These are phyloP conservation scores for Macrosiphum euphorbiae DNA, from an alignment of 2,888 invertebrate species.

Conservation along the genomic window DNA sequence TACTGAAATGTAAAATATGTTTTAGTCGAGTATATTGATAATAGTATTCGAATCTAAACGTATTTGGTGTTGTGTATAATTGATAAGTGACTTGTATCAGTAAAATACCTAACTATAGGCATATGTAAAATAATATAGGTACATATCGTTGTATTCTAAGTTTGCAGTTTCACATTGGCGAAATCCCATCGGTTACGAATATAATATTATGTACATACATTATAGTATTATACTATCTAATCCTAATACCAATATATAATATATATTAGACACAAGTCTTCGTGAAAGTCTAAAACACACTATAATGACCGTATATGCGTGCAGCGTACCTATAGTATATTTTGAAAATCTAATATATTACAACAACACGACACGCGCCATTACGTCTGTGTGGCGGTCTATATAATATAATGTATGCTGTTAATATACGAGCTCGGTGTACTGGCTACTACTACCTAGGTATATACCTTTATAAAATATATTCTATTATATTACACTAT, in stretches of 20 bases:
- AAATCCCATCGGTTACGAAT: background rate
- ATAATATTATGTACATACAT: background rate
- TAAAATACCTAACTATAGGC: background rate
- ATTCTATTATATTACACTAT: background rate
- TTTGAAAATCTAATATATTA: conserved; percentile 33
- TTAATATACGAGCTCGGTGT: background rate
- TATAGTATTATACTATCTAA: background rate
- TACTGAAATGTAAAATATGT: background rate
- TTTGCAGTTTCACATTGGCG: background rate
- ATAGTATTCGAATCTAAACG: background rate
- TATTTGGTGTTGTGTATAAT: background rate
- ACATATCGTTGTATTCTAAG: background rate
- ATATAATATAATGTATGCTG: background rate
- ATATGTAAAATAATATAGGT: background rate
- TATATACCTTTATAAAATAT: background rate
- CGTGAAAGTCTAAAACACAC: background rate
- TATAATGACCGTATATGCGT: background rate
- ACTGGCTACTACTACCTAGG: background rate
- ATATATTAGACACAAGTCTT: background rate
- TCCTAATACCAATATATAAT: background rate
- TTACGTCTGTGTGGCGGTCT: conserved; percentile 35
- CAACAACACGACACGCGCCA: conserved; percentile 30
- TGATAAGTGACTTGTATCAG: background rate
- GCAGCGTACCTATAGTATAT: background rate
- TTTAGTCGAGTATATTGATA: background rate